Percentiles rank a stretch among this genome's conserved stretches.
Conservation (phyloP, 2,888 invertebrate genomes). For the Drosophila pegasa region DNA sequence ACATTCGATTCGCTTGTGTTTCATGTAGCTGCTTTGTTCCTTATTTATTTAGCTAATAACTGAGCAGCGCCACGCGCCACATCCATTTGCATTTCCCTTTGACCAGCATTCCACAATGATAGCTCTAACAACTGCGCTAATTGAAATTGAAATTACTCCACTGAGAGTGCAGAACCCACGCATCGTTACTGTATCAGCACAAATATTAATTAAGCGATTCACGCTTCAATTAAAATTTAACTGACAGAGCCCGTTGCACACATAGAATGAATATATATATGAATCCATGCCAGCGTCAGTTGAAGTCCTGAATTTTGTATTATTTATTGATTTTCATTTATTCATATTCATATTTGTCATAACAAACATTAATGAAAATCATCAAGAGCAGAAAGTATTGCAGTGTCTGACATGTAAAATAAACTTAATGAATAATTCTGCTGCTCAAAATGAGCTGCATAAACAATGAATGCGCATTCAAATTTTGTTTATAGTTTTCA, state of each 20-base stretch:
- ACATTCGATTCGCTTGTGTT: slow-evolving; percentile 20
- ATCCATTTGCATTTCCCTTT: slow-evolving; percentile 46
- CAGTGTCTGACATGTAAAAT: neutral
- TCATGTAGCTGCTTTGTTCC: slow-evolving; percentile 37
- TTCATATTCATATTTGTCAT: too few species aligned
- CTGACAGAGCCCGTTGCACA: too few species aligned
- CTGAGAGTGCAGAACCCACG: neutral
- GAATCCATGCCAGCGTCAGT: too few species aligned
- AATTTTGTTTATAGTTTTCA: slow-evolving; percentile 22
- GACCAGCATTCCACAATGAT: slow-evolving; percentile 3
- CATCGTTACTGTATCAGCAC: neutral
- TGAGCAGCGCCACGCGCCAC: slow-evolving; percentile 23
- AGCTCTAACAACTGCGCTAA: slow-evolving; percentile 4
- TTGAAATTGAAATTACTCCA: neutral
- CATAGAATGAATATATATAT: too few species aligned
- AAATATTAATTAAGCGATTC: neutral
- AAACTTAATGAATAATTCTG: neutral
- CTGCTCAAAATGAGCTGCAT: slow-evolving; percentile 11
- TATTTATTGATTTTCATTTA: too few species aligned
- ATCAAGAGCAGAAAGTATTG: neutral
- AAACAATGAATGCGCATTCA: slow-evolving; percentile 21
- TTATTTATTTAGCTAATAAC: slow-evolving; percentile 69
- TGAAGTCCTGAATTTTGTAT: too few species aligned
- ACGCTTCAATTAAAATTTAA: too few species aligned
- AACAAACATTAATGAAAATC: too few species aligned